Percentiles rank a stretch among this genome's conserved stretches.
These are phyloP conservation scores for Loripinus fragilis DNA, from an alignment of 2,888 invertebrate genomes.

Conservation along the genomic window DNA sequence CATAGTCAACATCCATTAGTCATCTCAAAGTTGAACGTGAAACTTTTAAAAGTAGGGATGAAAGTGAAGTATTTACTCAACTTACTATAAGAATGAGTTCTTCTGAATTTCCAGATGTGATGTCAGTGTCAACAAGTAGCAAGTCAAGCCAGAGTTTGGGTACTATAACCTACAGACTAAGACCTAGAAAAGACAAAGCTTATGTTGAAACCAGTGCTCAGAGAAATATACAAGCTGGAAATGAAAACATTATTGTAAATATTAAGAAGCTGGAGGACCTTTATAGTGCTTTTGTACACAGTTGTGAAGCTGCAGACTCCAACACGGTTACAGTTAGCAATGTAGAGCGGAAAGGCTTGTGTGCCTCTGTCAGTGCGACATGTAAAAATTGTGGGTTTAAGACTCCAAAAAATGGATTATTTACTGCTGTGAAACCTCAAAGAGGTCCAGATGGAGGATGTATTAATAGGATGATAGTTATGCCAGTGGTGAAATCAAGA, in stretches of 20 bases:
- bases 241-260: slow-evolving; percentile 13
- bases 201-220: neutral
- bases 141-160: neutral
- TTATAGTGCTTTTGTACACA: neutral
- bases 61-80: neutral
- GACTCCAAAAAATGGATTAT: neutral
- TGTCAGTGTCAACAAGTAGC: neutral
- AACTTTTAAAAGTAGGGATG: neutral
- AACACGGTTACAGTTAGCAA: neutral
- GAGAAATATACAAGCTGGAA: neutral
- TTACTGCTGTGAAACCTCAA: neutral
- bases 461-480: neutral
- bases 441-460: slow-evolving; percentile 10
- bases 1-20: slow-evolving; percentile 2
- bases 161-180: neutral
- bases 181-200: neutral
- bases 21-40: slow-evolving; percentile 30
- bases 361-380: neutral
- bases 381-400: neutral
- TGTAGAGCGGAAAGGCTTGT: slow-evolving; percentile 16
- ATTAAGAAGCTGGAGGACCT: slow-evolving; percentile 5
- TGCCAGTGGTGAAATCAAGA: slow-evolving; percentile 5
- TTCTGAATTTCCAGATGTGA: neutral
- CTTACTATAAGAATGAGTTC: neutral
- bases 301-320: neutral